Evolutionary conservation across 1,140 invertebrate species (phyloP).

Genomic region (Spodoptera frugiperda): DNA sequence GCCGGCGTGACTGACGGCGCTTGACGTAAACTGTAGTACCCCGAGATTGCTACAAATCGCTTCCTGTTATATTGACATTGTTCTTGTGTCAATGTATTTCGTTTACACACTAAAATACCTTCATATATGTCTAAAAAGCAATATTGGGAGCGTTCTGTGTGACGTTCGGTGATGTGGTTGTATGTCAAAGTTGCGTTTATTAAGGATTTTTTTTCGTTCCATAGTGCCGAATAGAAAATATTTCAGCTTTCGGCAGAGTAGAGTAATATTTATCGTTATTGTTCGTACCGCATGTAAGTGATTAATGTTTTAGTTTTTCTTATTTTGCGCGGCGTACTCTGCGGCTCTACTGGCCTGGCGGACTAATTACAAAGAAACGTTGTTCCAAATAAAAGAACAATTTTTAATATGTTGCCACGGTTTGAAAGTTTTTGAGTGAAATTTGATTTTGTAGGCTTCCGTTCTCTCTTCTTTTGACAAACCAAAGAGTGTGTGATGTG

Average conservation of each 20-base stretch:
- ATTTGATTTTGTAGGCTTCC: background rate
- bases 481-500: conserved; percentile 5
- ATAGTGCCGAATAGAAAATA: background rate
- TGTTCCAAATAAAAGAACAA: conserved; percentile 10
- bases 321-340: conserved; percentile 8
- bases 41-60: conserved; percentile 41
- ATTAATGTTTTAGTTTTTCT: conserved; percentile 32
- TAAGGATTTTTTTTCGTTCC: conserved; percentile 10
- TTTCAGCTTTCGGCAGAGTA: conserved; percentile 1
- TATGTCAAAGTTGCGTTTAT: conserved; percentile 22
- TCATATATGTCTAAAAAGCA: conserved; percentile 21
- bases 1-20: conserved; percentile 36
- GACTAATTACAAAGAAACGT: conserved; percentile 25
- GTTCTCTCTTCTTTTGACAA: background rate
- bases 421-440: background rate
- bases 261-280: conserved; percentile 24
- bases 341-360: background rate
- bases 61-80: conserved; percentile 43
- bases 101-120: conserved; percentile 29
- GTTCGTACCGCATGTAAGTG: conserved; percentile 17
- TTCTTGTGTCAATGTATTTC: conserved; percentile 39
- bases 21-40: conserved; percentile 39
- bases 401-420: background rate
- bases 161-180: conserved; percentile 1
- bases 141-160: conserved; percentile 22